A percentile compares a stretch with the other conserved stretches of the same genome.
Conservation (phyloP, 2,797 vertebrate species). For the Acrocephalus scirpaceus region DNA sequence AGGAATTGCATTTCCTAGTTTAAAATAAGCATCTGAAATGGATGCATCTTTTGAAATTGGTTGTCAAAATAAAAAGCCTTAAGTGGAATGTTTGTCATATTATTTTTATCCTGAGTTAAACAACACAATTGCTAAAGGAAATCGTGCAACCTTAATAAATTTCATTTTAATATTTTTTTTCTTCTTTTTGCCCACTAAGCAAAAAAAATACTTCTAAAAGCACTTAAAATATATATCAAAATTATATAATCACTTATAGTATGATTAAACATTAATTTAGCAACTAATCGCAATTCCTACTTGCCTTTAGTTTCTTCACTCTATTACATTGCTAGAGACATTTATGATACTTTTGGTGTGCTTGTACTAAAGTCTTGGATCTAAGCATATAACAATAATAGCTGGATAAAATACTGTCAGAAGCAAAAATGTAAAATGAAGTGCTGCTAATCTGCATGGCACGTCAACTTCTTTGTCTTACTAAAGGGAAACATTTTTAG, state of each 20-base stretch:
- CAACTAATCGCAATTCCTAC: conserved; percentile 55
- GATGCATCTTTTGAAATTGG: conserved; percentile 81
- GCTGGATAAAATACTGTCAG: conserved; percentile 17
- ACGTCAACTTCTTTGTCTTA: conserved; percentile 33
- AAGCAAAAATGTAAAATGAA: conserved; percentile 32
- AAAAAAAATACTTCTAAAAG: conserved; percentile 56
- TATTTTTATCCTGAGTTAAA: conserved; percentile 77
- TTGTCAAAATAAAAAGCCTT: conserved; percentile 82
- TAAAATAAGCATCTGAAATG: conserved; percentile 82
- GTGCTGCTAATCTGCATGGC: neutral
- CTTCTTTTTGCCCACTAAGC: conserved; percentile 34
- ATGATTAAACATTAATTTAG: conserved; percentile 72
- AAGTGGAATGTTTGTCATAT: conserved; percentile 80
- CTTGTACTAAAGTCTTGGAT: neutral
- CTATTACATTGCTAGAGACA: neutral
- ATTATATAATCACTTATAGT: conserved; percentile 16
- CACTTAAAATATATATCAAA: conserved; percentile 42
- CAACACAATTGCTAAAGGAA: conserved; percentile 38
- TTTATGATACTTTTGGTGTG: neutral
- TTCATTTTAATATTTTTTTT: conserved; percentile 76
- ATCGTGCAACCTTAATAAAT: conserved; percentile 65
- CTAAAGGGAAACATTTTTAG: conserved; percentile 48
- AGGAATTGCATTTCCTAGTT: conserved; percentile 81
- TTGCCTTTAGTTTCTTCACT: conserved; percentile 49
- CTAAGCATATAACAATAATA: conserved; percentile 24